These are phyloP conservation scores for Drosophila longiperda DNA, from an alignment of 2,888 invertebrate genomes.

Conservation along the genomic window DNA sequence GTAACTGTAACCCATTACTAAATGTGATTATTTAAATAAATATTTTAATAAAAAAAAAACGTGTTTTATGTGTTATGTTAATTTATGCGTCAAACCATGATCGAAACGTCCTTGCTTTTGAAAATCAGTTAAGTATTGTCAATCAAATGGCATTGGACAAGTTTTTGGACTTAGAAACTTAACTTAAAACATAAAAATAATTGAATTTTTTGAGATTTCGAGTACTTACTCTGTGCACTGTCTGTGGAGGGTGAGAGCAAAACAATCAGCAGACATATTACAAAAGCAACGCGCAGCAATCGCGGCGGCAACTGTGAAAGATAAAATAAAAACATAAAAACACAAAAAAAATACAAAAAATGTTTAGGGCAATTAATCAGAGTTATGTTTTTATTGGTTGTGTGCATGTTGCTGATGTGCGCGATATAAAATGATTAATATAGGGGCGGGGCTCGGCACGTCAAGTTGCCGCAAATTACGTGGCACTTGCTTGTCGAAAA, in stretches of 20 bases:
- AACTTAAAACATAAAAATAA: background rate
- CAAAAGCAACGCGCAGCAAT: conserved; percentile 86
- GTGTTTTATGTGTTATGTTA: background rate
- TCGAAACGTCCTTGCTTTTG: conserved; percentile 1
- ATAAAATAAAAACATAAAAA: conserved; percentile 41
- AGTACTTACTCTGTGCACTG: conserved; percentile 87
- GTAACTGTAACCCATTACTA: background rate
- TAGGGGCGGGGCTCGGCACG: conserved; percentile 61
- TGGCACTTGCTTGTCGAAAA: conserved; percentile 65
- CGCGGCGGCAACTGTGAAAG: conserved; percentile 88
- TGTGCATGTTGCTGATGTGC: conserved; percentile 40
- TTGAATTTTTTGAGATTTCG: background rate
- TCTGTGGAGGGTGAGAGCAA: conserved; percentile 86
- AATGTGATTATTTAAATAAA: background rate
- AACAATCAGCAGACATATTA: conserved; percentile 86
- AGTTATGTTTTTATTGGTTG: conserved; percentile 24
- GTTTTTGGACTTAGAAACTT: background rate
- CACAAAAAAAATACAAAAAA: conserved; percentile 9
- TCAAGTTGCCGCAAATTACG: conserved; percentile 74
- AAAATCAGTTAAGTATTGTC: background rate
- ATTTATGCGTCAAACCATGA: background rate
- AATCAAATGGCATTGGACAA: background rate
- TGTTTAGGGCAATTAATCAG: conserved; percentile 59
- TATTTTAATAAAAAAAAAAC: background rate
- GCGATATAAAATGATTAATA: conserved; percentile 59